A percentile compares a stretch with the other conserved stretches of the same genome.
Evolutionary conservation across 2,113 vertebrate species (phyloP).

Genomic region (Cryptomyrus ogoouensis): DNA sequence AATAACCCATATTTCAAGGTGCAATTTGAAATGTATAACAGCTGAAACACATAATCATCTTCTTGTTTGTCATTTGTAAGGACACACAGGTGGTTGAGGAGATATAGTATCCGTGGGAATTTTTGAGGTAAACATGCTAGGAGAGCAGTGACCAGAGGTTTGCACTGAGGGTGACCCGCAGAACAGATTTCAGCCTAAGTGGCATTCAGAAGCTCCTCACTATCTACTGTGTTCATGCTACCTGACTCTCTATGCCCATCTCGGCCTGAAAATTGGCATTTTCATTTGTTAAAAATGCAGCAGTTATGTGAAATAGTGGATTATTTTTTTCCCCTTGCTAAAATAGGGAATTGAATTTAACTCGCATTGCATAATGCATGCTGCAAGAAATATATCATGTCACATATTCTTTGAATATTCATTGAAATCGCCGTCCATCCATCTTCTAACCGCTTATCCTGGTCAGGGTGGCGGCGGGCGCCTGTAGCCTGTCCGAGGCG

Average conservation of each 20-base stretch:
- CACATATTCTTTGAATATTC: background rate
- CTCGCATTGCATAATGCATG: background rate
- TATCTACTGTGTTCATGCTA: background rate
- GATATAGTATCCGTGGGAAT: background rate
- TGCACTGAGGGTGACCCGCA: background rate
- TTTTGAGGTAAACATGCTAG: background rate
- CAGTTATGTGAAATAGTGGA: background rate
- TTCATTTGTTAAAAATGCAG: background rate
- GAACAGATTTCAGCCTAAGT: background rate
- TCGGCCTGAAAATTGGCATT: background rate
- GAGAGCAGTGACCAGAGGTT: background rate
- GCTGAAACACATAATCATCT: background rate
- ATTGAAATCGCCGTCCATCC: background rate
- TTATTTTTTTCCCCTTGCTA: background rate
- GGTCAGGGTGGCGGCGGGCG: background rate
- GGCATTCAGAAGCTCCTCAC: background rate
- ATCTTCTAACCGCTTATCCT: background rate
- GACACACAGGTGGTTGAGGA: background rate
- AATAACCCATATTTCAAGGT: background rate
- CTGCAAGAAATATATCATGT: background rate
- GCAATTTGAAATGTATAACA: background rate
- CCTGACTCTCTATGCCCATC: background rate
- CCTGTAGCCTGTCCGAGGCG: background rate
- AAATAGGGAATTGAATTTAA: slow-evolving; percentile 1
- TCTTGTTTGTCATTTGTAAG: background rate